These are phyloP conservation scores for Cephus runcator DNA, from an alignment of 2,888 invertebrate genomes.

Conservation along the genomic window DNA sequence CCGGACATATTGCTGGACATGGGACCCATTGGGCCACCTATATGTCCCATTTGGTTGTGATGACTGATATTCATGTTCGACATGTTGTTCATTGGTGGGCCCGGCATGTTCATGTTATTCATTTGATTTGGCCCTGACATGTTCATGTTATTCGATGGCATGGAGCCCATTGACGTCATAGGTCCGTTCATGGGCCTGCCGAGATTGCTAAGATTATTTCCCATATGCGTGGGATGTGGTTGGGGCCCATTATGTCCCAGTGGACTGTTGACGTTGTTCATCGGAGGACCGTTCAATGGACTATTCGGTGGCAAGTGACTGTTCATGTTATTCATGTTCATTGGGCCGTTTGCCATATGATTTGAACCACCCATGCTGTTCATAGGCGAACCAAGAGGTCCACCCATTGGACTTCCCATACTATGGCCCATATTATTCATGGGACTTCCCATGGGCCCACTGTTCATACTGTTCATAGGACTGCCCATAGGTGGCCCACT, in stretches of 20 bases:
- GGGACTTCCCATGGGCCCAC: slow-evolving; percentile 73
- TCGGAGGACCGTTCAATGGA: slow-evolving; percentile 58
- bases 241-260: slow-evolving; percentile 60
- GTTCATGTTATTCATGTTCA: slow-evolving; percentile 61
- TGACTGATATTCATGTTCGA: slow-evolving; percentile 61
- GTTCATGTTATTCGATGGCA: slow-evolving; percentile 69
- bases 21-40: slow-evolving; percentile 68
- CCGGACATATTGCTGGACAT: slow-evolving; percentile 69
- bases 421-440: slow-evolving; percentile 74
- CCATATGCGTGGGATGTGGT: slow-evolving; percentile 61
- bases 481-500: slow-evolving; percentile 75
- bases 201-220: slow-evolving; percentile 57
- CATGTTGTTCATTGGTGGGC: slow-evolving; percentile 79
- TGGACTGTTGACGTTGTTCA: slow-evolving; percentile 62
- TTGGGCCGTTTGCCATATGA: slow-evolving; percentile 60
- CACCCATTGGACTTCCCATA: slow-evolving; percentile 78
- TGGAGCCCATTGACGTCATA: slow-evolving; percentile 74
- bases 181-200: slow-evolving; percentile 80
- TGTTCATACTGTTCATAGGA: slow-evolving; percentile 67
- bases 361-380: slow-evolving; percentile 71
- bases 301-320: slow-evolving; percentile 62
- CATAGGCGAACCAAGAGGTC: slow-evolving; percentile 72
- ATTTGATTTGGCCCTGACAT: slow-evolving; percentile 68
- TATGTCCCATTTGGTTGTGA: slow-evolving; percentile 63
- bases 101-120: slow-evolving; percentile 78